A percentile compares a stretch with the other conserved stretches of the same genome.
phyloP scores from a whole-genome alignment of 2,888 invertebrate genomes.

The Aphidoletes aphidimyza region DNA sequence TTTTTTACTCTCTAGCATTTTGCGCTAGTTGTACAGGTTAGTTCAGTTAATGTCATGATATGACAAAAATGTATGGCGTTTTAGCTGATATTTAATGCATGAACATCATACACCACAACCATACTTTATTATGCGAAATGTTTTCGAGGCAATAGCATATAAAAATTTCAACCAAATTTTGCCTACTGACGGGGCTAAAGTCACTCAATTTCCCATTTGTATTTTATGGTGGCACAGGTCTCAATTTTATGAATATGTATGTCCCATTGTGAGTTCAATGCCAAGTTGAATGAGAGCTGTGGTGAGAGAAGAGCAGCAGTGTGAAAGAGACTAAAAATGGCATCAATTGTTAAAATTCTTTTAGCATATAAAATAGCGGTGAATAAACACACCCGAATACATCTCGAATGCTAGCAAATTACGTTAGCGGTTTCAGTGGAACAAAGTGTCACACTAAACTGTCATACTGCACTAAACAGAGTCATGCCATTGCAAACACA shows the following conservation, averaged over 20 bases:
- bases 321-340: background rate
- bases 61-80: background rate
- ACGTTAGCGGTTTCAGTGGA: background rate
- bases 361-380: slow-evolving; percentile 24
- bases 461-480: background rate
- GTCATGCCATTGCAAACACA: no score
- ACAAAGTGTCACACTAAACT: background rate
- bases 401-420: background rate
- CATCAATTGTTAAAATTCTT: slow-evolving; percentile 39
- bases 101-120: background rate
- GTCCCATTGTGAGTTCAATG: background rate
- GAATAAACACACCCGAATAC: background rate
- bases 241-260: background rate
- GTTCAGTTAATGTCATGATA: background rate
- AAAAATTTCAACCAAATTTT: background rate
- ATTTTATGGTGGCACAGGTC: background rate
- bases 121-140: slow-evolving; percentile 36
- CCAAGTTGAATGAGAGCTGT: background rate
- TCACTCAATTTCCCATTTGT: slow-evolving; percentile 33
- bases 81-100: slow-evolving; percentile 36
- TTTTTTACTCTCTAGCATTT: background rate
- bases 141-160: background rate
- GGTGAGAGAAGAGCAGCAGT: background rate
- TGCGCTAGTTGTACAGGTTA: background rate
- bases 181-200: background rate